Evolutionary conservation across 2,888 invertebrate species (phyloP).

Genomic region (Leptinotarsa juncta): DNA sequence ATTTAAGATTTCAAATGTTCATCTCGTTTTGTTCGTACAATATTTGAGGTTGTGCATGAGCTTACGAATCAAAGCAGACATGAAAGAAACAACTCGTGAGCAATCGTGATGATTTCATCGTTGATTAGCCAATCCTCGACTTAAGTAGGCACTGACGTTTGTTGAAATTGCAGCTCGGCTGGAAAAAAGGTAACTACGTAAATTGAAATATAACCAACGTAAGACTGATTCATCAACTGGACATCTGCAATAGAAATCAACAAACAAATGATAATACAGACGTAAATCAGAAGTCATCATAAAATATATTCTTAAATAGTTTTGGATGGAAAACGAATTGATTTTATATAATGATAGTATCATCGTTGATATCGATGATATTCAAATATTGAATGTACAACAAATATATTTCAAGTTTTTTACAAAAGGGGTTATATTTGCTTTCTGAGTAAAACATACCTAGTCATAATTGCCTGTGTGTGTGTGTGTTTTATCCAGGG

Average conservation of each 20-base stretch:
- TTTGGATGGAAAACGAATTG: not conserved
- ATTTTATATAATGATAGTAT: not conserved
- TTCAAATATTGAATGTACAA: no score
- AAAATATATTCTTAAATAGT: not conserved
- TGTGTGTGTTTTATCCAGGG: no score
- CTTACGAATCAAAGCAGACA: no score
- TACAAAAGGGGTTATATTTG: no score
- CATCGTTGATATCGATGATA: not conserved
- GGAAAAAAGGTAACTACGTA: conserved; percentile 7
- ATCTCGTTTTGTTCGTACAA: no score
- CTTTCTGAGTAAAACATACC: no score
- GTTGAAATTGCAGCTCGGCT: not conserved
- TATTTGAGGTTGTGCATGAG: no score
- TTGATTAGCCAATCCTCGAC: not conserved
- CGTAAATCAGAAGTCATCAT: not conserved
- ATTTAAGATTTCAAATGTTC: no score
- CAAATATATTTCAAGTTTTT: no score
- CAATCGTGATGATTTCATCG: no score
- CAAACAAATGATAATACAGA: not conserved
- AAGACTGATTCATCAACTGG: conserved; percentile 2
- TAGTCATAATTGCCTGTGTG: no score
- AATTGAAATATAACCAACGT: not conserved
- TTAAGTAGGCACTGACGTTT: not conserved
- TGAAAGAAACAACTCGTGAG: no score
- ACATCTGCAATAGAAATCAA: not conserved